Base-by-base conservation (phyloP, 2,797 vertebrate genomes). In the Anabas testudineus region DNA sequence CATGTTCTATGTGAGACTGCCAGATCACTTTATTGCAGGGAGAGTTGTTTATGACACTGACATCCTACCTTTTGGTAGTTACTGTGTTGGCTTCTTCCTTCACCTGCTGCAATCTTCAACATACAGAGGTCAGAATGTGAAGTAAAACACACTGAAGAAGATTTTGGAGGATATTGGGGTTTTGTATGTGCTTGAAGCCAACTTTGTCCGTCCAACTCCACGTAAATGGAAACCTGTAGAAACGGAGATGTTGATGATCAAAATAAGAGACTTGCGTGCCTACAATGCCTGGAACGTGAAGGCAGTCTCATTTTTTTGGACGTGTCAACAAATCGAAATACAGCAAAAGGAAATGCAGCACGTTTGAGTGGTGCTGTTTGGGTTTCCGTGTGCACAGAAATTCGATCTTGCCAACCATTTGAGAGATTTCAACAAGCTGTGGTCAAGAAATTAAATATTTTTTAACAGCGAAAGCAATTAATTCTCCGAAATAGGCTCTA, bases 1-100 rank as follows among this genome's bases (percentile, higher is more conserved):
- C 86, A 79, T 66, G 87, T 90, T 92, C 91, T 88, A 90, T 88
- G 85, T 91, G 67, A 43, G 73, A 41, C 56, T 81, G 72, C 78
- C 79, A 81, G 76, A 84, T 87, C 80, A 76, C 85, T 84, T 82
- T 74, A 59, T 77, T 53, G 59, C 78, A 84, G 85, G 72, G 69
- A 89, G 84, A 87, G 76, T 84, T 87, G 84, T 85, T 87, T 84
- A 78, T 83, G 68, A 55, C 77, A 87, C 83, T 78, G 69, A 80
- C 80, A 57, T 61, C 52, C 36, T 66, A 62, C 55, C 74, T 71
- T 76, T 69, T 56, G 57, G 46, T 72, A 4, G 49, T 60, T 15
- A 46, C 60, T 62, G 14, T 56, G 65, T 62, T 43, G 12, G 48
- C 69, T 60, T 67, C 32, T 70, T 74, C 30, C 32, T 70, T 78